A percentile compares a stretch with the other conserved stretches of the same genome.
These are phyloP conservation scores for Sorex fumeus DNA, from an alignment of 2,113 vertebrate species.

Conservation along the genomic window DNA sequence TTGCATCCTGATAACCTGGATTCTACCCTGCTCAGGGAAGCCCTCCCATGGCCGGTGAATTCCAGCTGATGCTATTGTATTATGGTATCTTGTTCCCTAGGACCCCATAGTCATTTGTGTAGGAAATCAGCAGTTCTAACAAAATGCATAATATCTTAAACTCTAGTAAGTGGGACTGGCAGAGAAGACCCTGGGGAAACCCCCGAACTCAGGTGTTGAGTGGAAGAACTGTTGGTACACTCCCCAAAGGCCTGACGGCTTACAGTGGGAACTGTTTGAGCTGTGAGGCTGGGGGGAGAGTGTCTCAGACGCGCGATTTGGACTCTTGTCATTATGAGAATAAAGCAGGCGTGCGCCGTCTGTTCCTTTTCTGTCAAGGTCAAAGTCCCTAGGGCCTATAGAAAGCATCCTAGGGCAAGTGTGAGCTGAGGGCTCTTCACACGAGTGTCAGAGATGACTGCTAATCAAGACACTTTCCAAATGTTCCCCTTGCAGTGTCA, in stretches of 20 bases:
- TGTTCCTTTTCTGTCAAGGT: constrained; percentile 1
- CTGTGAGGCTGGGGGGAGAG: not conserved
- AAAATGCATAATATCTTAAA: constrained; percentile 13
- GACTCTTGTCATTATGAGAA: constrained; percentile 6
- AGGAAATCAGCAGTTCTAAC: not conserved
- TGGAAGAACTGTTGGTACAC: not conserved
- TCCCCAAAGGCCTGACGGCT: not conserved
- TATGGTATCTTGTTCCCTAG: not conserved
- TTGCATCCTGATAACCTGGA: not conserved
- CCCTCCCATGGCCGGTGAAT: not conserved
- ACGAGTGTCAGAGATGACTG: constrained; percentile 2
- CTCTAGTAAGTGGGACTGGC: not conserved
- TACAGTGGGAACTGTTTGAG: constrained; percentile 25
- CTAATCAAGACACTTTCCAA: constrained; percentile 65
- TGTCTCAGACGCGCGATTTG: not conserved
- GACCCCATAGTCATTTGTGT: not conserved
- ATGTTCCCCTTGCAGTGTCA: constrained; percentile 90
- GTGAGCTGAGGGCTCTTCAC: not conserved
- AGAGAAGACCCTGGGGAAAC: not conserved
- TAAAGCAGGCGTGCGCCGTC: not conserved
- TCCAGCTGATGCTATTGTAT: not conserved
- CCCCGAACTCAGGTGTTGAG: not conserved
- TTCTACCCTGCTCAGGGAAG: constrained; percentile 1
- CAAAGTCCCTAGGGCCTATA: constrained; percentile 26
- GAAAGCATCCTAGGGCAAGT: not conserved